A percentile compares a stretch with the other conserved stretches of the same genome.
Conservation (phyloP, 2,888 invertebrate species). For the Catocala sponsa region DNA sequence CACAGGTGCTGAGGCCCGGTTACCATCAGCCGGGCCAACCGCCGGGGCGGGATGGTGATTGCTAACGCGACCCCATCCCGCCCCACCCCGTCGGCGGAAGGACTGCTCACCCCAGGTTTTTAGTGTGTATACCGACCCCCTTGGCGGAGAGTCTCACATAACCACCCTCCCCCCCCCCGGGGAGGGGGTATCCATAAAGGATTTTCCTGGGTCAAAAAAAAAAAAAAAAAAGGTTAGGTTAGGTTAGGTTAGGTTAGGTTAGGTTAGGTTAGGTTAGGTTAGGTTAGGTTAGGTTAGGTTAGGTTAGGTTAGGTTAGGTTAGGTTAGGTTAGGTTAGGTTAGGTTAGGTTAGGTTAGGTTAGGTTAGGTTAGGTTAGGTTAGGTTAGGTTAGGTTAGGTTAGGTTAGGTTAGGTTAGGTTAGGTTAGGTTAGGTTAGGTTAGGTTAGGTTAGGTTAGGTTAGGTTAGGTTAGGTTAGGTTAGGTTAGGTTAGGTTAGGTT, state of each 20-base stretch:
- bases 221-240: constrained; percentile 14
- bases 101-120: too few relatives aligned
- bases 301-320: constrained; percentile 1
- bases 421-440: constrained; percentile 2
- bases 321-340: constrained; percentile 1
- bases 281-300: constrained; percentile 12
- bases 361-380: constrained; percentile 5
- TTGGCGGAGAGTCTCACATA: too few relatives aligned
- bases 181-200: too few relatives aligned
- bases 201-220: too few relatives aligned
- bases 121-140: too few relatives aligned
- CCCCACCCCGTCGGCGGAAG: too few relatives aligned
- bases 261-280: constrained; percentile 14
- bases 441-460: constrained; percentile 15
- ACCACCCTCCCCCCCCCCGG: too few relatives aligned
- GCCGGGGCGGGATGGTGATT: too few relatives aligned
- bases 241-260: constrained; percentile 14
- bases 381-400: constrained; percentile 5
- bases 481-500: constrained; percentile 15
- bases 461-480: constrained; percentile 15
- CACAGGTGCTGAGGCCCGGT: too few relatives aligned
- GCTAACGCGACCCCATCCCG: too few relatives aligned
- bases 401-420: constrained; percentile 6
- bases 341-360: constrained; percentile 7
- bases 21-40: too few relatives aligned